Evolutionary conservation across 2,113 vertebrate species (phyloP), one percentile per base, ranked within the genome.

Genomic region (Balaeniceps rex): DNA sequence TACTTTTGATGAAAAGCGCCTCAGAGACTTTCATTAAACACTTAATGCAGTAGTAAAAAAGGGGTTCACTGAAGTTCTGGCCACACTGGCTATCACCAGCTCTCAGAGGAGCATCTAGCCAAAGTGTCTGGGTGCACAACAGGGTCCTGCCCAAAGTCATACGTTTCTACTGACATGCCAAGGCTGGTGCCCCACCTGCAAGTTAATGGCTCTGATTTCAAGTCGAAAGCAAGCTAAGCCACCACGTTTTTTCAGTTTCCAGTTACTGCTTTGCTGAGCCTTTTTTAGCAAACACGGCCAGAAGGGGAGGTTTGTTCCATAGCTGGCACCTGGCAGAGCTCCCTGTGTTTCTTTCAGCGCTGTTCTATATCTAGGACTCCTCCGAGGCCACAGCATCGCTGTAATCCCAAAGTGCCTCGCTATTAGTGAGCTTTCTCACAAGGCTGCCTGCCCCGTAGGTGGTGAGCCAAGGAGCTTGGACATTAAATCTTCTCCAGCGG

Each of bases 1-100:
- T 55, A 74, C 36, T 94, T 96, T 88, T 91, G 63, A 83, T 93
- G 55, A 83, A 42, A 85, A 83, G 11, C 18, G 82, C 51, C 82
- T 93, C 29, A 22, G 72, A 88, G 58, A n/a, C 23, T 83, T 88
- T 47, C 17, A 60, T 10, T 70, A 23, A 93, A 51, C 23, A 6
- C 40, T 44, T 38, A 44, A 23, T 12, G n/a, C 29, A 14, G 33
- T 16, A 19, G 24, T 65, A 64, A 14, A 49, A 79, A 40, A 24
- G 52, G 55, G 26, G 3, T 6, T 70, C 25, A 2, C 38, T 34
- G 33, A 63, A 63, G 49, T 47, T 69, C n/a, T 78, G 93, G n/a
- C 46, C 44, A 13, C 3, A 0, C 6, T 34, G 60, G 38, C 26
- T 18, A 10, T 18, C 38, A 19, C n/a, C 61, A 75, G 54, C 38